phyloP scores from a whole-genome alignment of 2,888 invertebrate species.

The Drosophila niveifrons region DNA sequence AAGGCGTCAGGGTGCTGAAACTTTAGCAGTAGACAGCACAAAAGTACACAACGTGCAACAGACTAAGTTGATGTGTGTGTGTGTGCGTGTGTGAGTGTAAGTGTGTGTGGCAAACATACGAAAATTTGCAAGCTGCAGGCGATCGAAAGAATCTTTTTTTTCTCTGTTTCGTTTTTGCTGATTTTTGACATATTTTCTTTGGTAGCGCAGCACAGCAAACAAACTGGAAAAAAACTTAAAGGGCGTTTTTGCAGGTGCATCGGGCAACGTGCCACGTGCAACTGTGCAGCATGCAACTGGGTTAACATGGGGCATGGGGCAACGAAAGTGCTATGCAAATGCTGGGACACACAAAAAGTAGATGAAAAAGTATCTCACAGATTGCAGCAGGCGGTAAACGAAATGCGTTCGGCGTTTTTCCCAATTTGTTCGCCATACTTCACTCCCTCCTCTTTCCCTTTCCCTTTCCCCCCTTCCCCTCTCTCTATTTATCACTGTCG shows the following conservation, averaged over 20 bases:
- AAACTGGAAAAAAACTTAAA: slow-evolving; percentile 53
- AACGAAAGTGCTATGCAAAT: slow-evolving; percentile 68
- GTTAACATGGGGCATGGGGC: slow-evolving; percentile 57
- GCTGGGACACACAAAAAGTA: slow-evolving; percentile 14
- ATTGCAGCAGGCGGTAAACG: slow-evolving; percentile 59
- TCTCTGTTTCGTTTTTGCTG: slow-evolving; percentile 48
- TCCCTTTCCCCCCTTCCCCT: too few species aligned
- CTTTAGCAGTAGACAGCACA: slow-evolving; percentile 16
- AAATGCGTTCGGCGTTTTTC: slow-evolving; percentile 60
- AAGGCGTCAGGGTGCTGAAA: slow-evolving; percentile 55
- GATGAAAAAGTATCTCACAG: slow-evolving; percentile 52
- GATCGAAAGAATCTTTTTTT: slow-evolving; percentile 56
- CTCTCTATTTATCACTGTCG: not conserved
- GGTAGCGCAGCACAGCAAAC: slow-evolving; percentile 59
- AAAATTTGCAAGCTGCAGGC: slow-evolving; percentile 57
- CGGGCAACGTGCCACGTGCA: slow-evolving; percentile 57
- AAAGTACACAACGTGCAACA: slow-evolving; percentile 22
- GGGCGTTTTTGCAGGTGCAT: slow-evolving; percentile 55
- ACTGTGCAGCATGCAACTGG: slow-evolving; percentile 46
- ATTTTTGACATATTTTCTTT: slow-evolving; percentile 80
- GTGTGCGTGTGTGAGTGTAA: not conserved
- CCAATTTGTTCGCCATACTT: slow-evolving; percentile 61
- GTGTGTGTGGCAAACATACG: slow-evolving; percentile 1
- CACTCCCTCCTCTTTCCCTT: not conserved
- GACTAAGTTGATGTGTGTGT: slow-evolving; percentile 19